Evolutionary conservation across 2,797 vertebrate genomes (phyloP), one percentile per base, ranked within the genome.

Genomic region (Choloepus didactylus): DNA sequence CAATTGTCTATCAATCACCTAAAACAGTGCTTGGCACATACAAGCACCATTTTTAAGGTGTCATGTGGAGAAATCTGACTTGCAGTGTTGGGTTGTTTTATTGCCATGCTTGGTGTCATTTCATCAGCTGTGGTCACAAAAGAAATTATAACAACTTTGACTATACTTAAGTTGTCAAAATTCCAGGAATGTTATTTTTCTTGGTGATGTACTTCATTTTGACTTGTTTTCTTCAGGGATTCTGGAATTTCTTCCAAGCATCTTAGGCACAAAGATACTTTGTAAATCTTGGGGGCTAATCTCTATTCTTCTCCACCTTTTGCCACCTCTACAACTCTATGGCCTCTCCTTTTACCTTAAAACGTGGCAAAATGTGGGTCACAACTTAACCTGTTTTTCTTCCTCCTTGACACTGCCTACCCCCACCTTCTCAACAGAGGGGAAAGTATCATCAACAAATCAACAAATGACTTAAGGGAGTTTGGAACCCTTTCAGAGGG

Each of bases 191-290:
- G 41, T 25, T 66, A 44, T 9, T 64, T 67, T 82, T 79, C 14
- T 49, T 44, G 7, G 51, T 2, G 38, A 38, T 27, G 27, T 79
- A 87, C 31, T 89, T 96, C 16, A 59, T 67, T 59, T 91, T 95
- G 35, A 91, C 12, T 82, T 60, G 7, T 62, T 94, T 93, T 75
- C 60, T 94, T 93, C 35, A 54, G 46, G 29, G 41, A 86, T 87
- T 94, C 56, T 77, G 88, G 62, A 75, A 92, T 93, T 79, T 94
- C 69, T 25, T 85, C 31, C 56, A 44, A 88, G 9, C 79, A 70
- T 29, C 21, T 87, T 51, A 82, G 62, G 85, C 10, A 38, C 38
- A 73, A 54, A 66, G 46, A 86, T 84, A 66, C 10, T 29, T 83
- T 41, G 27, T 44, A 66, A 82, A 56, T 86, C 18, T 59, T 89